A percentile compares a stretch with the other conserved stretches of the same genome.
Conservation (phyloP, 2,797 vertebrate species). For the Coreius guichenoti region DNA sequence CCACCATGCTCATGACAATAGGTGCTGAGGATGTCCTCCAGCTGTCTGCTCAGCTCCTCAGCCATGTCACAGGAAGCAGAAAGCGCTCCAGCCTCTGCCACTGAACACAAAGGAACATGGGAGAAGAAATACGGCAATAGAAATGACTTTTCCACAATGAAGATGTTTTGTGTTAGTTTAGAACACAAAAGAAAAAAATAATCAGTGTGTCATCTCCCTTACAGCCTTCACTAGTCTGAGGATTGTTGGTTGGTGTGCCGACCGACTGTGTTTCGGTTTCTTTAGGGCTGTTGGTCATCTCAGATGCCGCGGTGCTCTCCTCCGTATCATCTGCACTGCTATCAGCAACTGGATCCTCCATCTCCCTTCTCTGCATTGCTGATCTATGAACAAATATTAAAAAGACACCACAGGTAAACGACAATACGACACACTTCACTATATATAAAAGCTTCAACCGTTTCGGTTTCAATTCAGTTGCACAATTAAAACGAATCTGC, state of each 20-base stretch:
- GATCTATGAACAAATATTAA: slow-evolving; percentile 24
- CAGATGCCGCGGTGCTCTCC: slow-evolving; percentile 54
- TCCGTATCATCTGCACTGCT: slow-evolving; percentile 56
- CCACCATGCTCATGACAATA: slow-evolving; percentile 85
- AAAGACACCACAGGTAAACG: not conserved
- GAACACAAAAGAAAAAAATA: not conserved
- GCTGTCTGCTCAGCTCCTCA: slow-evolving; percentile 91
- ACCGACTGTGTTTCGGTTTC: slow-evolving; percentile 62
- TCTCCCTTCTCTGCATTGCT: slow-evolving; percentile 79
- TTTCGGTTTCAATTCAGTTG: not conserved
- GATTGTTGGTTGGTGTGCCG: slow-evolving; percentile 60
- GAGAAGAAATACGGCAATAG: not conserved
- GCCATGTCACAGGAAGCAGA: slow-evolving; percentile 83
- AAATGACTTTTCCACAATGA: not conserved
- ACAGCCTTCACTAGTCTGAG: slow-evolving; percentile 66
- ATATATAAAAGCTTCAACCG: not conserved
- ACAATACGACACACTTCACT: not conserved
- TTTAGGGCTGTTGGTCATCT: slow-evolving; percentile 67
- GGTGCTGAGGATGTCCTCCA: slow-evolving; percentile 95
- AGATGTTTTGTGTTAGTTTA: not conserved
- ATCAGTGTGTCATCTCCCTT: slow-evolving; percentile 28
- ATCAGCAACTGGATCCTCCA: slow-evolving; percentile 68
- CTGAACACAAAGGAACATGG: slow-evolving; percentile 51
- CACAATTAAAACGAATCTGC: not conserved
- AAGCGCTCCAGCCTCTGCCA: slow-evolving; percentile 55